These are phyloP conservation scores for Rhizomys pruinosus DNA, from an alignment of 2,113 vertebrate genomes.

Conservation along the genomic window DNA sequence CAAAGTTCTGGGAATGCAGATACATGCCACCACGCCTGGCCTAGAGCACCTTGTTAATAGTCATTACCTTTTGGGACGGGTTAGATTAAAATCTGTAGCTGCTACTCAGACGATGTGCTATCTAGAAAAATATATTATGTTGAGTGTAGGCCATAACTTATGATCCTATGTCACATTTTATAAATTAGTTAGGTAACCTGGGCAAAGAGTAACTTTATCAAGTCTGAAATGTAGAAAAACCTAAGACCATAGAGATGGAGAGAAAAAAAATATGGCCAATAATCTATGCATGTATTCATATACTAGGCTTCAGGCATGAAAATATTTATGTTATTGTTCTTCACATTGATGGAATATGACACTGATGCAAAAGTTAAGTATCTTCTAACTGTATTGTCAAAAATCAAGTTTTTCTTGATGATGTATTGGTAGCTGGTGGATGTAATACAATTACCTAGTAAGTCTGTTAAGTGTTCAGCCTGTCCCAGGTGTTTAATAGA, in stretches of 20 bases:
- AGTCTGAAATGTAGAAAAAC: not conserved
- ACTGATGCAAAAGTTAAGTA: not conserved
- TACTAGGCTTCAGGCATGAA: not conserved
- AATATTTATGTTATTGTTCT: not conserved
- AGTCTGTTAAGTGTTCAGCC: not conserved
- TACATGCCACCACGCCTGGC: not conserved
- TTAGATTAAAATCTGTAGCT: slow-evolving; percentile 37
- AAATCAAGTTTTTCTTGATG: not conserved
- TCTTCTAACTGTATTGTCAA: not conserved
- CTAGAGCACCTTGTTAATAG: not conserved
- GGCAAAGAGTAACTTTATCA: not conserved
- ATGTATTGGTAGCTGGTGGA: not conserved
- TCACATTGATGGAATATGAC: not conserved
- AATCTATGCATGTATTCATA: not conserved
- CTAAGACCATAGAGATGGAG: not conserved
- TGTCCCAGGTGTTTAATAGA: not conserved
- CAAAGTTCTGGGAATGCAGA: not conserved
- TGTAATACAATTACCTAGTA: not conserved
- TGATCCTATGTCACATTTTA: not conserved
- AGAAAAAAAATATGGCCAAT: not conserved
- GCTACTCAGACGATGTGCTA: not conserved
- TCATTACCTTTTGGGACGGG: not conserved
- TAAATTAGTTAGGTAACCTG: not conserved
- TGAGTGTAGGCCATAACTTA: not conserved
- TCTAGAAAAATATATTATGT: not conserved